Evolutionary conservation across 2,888 invertebrate genomes (phyloP).

Genomic region (Hemaris fuciformis): DNA sequence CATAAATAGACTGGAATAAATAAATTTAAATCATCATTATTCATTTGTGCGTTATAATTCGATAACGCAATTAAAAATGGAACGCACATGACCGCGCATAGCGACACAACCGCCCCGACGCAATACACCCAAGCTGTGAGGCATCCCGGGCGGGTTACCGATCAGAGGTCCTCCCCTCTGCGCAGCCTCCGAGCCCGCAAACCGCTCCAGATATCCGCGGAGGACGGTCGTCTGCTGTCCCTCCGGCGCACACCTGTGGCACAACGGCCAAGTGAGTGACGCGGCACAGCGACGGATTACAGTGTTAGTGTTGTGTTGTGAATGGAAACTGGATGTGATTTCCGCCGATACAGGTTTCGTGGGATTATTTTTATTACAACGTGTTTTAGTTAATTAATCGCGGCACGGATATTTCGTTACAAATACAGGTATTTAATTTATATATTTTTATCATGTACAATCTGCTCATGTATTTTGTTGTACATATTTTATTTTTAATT

Average conservation of each 20-base stretch:
- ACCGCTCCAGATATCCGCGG: conserved; percentile 49
- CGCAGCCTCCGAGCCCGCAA: conserved; percentile 41
- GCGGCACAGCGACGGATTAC: conserved; percentile 57
- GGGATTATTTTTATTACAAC: no score
- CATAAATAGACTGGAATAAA: no score
- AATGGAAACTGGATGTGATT: conserved; percentile 56
- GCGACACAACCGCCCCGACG: background rate
- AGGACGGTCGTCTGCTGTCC: conserved; percentile 41
- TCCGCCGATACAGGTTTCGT: conserved; percentile 54
- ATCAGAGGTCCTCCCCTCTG: conserved; percentile 48
- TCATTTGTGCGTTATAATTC: no score
- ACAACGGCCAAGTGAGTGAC: conserved; percentile 28
- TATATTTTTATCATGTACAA: no score
- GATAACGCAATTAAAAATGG: no score
- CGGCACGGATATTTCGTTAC: no score
- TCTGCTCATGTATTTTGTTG: no score
- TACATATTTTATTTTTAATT: background rate
- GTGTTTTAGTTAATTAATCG: no score
- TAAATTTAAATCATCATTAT: no score
- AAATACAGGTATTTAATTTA: no score
- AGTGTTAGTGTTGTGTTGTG: conserved; percentile 54
- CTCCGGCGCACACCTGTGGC: conserved; percentile 59
- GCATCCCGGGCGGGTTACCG: conserved; percentile 65
- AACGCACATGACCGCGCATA: no score
- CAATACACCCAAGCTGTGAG: background rate